Conservation (phyloP, 2,113 vertebrate genomes). For the Notechis scutatus region DNA sequence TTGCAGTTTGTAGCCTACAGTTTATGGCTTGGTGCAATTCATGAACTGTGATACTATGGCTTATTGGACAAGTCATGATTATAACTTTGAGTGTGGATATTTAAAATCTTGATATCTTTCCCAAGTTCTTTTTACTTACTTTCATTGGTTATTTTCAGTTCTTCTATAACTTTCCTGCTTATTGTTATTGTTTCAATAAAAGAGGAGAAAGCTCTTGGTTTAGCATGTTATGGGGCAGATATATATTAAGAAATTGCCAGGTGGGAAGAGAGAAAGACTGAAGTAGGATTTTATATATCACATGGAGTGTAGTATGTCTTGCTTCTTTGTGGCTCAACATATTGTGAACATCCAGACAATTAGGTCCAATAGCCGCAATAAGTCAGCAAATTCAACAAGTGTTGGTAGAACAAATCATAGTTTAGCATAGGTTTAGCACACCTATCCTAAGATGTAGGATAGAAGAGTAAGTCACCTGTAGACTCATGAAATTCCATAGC, state of each 20-base stretch:
- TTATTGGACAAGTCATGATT: not conserved
- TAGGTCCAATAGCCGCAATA: not conserved
- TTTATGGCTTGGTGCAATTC: not conserved
- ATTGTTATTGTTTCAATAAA: not conserved
- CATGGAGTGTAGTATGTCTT: not conserved
- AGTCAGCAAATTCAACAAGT: not conserved
- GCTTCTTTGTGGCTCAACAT: not conserved
- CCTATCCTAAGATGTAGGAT: not conserved
- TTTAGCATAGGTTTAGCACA: not conserved
- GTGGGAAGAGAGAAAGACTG: not conserved
- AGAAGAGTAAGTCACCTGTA: slow-evolving; percentile 32
- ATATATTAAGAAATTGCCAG: not conserved
- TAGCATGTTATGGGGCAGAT: not conserved
- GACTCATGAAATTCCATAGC: slow-evolving; percentile 62
- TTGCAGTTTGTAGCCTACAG: not conserved
- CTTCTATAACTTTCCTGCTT: not conserved
- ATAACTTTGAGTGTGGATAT: not conserved
- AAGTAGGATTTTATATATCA: not conserved
- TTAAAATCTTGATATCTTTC: not conserved
- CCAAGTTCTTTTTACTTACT: not conserved
- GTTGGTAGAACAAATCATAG: not conserved
- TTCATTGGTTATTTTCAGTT: not conserved
- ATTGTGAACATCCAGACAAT: not conserved
- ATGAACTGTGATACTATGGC: not conserved
- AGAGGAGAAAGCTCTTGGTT: not conserved